Evolutionary conservation across 2,888 invertebrate species (phyloP).

Genomic region (Bursaphelenchus okinawaensis): DNA sequence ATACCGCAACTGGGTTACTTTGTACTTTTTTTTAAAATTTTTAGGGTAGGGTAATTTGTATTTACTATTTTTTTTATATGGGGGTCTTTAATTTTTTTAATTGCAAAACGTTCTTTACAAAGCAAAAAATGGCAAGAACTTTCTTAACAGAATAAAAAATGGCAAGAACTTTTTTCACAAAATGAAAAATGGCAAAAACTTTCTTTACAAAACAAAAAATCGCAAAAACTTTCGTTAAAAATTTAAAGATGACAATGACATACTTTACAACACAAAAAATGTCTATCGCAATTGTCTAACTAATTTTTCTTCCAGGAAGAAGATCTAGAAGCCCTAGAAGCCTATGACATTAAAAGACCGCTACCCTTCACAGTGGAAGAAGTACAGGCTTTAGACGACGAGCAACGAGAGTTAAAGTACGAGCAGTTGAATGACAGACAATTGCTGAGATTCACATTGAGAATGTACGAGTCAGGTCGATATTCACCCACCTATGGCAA

Average conservation of each 20-base stretch:
- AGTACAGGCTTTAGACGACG: constrained; percentile 48
- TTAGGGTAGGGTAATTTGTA: too few species aligned
- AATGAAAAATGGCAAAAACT: neutral
- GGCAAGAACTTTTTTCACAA: too few species aligned
- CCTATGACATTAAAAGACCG: constrained; percentile 5
- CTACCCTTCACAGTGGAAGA: constrained; percentile 29
- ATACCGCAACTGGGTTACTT: too few species aligned
- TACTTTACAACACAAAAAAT: too few species aligned
- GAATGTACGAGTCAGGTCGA: constrained; percentile 72
- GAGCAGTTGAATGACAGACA: constrained; percentile 39
- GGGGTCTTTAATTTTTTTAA: too few species aligned
- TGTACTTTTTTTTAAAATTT: too few species aligned
- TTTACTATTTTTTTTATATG: too few species aligned
- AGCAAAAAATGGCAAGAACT: too few species aligned
- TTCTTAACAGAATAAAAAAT: too few species aligned
- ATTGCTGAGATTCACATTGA: constrained; percentile 31
- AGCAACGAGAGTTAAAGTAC: constrained; percentile 51
- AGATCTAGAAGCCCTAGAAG: constrained; percentile 31
- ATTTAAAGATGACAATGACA: too few species aligned
- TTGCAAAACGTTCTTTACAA: too few species aligned
- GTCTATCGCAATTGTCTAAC: too few species aligned
- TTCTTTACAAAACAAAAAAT: neutral
- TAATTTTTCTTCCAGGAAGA: constrained; percentile 6
- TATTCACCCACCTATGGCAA: constrained; percentile 66
- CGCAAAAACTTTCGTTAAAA: neutral